These are phyloP conservation scores for Microcebus griseorufus DNA, from an alignment of 2,113 vertebrate genomes.

Conservation along the genomic window DNA sequence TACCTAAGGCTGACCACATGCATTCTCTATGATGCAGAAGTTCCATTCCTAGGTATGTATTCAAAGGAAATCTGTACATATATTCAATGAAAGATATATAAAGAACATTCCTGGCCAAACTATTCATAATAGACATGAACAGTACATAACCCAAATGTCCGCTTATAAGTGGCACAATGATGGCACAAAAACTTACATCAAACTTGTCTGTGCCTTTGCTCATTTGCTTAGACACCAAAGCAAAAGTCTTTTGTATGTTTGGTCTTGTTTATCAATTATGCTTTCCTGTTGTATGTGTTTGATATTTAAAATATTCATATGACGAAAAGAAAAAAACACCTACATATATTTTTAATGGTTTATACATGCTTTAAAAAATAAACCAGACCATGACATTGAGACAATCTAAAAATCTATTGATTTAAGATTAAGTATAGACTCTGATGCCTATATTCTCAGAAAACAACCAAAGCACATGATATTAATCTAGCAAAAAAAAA, in stretches of 20 bases:
- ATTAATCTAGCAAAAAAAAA: neutral
- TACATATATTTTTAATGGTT: neutral
- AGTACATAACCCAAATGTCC: neutral
- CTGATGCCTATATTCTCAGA: neutral
- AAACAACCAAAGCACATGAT: neutral
- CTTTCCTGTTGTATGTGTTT: neutral
- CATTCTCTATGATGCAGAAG: neutral
- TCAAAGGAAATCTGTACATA: neutral
- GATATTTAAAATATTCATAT: neutral
- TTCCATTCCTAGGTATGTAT: neutral
- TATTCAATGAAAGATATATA: neutral
- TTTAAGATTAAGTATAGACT: neutral
- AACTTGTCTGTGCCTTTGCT: neutral
- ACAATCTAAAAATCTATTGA: neutral
- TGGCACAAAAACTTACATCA: too few relatives aligned
- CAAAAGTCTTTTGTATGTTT: neutral
- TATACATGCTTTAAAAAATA: neutral
- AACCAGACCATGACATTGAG: neutral
- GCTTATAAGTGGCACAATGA: neutral
- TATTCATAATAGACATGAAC: neutral
- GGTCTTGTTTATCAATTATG: neutral
- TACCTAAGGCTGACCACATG: too few relatives aligned
- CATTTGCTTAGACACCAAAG: neutral
- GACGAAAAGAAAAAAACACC: neutral
- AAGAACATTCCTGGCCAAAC: neutral